phyloP scores from a whole-genome alignment of 2,888 invertebrate species.

The Netelia virgata region DNA sequence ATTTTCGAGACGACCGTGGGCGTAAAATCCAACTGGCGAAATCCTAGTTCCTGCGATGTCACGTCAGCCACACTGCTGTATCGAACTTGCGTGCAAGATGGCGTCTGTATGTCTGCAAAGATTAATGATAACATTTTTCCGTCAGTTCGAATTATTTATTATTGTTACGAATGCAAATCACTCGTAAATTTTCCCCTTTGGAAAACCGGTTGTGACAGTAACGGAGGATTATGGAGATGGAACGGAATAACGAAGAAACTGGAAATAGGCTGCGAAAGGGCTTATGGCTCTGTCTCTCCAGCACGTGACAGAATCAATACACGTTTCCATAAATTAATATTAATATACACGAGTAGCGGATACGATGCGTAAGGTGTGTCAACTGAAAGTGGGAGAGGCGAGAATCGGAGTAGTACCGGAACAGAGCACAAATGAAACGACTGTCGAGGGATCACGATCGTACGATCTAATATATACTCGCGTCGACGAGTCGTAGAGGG shows the following conservation, averaged over 20 bases:
- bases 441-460: constrained; percentile 27
- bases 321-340: constrained; percentile 64
- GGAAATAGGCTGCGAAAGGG: constrained; percentile 19
- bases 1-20: constrained; percentile 83
- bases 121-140: not conserved
- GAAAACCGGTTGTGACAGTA: not conserved
- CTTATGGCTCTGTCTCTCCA: constrained; percentile 1
- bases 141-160: no score
- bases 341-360: constrained; percentile 32
- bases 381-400: constrained; percentile 5
- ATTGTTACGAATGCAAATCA: no score
- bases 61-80: constrained; percentile 82
- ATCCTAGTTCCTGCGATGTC: constrained; percentile 81
- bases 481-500: constrained; percentile 1
- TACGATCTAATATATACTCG: constrained; percentile 25
- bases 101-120: constrained; percentile 76
- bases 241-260: constrained; percentile 25
- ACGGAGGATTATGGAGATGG: constrained; percentile 33
- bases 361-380: constrained; percentile 18
- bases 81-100: constrained; percentile 80
- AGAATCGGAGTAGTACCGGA: not conserved
- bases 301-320: constrained; percentile 58
- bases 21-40: constrained; percentile 81
- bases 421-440: not conserved
- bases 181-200: not conserved